Base-by-base conservation (phyloP, 2,113 vertebrate genomes). In the Epinephelus cyanopodus region DNA sequence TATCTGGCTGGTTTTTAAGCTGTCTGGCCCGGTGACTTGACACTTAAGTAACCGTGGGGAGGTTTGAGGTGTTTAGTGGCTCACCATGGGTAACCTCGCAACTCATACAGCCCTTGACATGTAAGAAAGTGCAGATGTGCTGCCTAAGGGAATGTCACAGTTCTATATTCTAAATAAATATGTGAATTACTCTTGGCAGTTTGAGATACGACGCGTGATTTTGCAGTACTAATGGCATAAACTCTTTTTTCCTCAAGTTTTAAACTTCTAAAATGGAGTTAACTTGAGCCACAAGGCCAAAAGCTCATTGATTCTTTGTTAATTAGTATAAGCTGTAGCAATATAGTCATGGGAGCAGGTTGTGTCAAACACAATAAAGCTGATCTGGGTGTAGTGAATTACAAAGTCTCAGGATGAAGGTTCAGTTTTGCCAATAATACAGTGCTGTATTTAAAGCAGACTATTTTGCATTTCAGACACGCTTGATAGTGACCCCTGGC, bases 31-130 rank as follows among this genome's bases (percentile, higher is more conserved):
- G 48, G 91, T 58, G 77, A 92, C 75, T 79, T 52, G 87, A 91
- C 77, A 92, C 88, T 86, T 70, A 79, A 92, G 81, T 84, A 88
- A 84, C 88, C 60, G 64, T 29, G 27, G 79, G 68, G 82, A 87
- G 86, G 87, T 64, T 83, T 54, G 75, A 85, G 84, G 89, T 90
- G 88, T 90, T 92, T 92, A 92, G 89, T 90, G 92, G 78, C 73
- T 77, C 83, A 82, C 85, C n/a, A 75, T 74, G 90, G 81, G 80
- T 79, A 88, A 91, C 84, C 88, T 86, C 77, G 74, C 78, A 87
- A 86, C 82, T 90, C 82, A 47, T 27, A 14, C 12, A 54, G 27
- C 70, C 39, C 45, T 39, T 56, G 73, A 66, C 79, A 88, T 87
- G 90, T 79, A 85, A 84, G 77, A 54, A 85, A 78, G 12, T 45